Evolutionary conservation across 2,113 vertebrate species (phyloP), one percentile per base, ranked within the genome.

Genomic region (Plecotus auritus): DNA sequence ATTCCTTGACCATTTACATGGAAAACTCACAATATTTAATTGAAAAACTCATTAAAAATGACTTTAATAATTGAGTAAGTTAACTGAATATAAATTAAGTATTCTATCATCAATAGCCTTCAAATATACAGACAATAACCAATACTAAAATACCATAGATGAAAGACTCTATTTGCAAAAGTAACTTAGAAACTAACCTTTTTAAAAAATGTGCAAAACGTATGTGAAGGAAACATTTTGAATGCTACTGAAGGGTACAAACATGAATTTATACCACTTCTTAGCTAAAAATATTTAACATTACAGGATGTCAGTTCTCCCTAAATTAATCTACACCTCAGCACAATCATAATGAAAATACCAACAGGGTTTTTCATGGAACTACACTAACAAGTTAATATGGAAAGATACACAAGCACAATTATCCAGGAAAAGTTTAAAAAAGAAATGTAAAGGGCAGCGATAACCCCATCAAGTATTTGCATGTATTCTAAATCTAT

Each of bases 361-460:
- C 76, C 73, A 83, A 32, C 72, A 59, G 12, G 16, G 66, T 45
- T 93, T 74, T 74, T 83, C 70, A 2, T 40, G 45, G 51, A 95
- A 67, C 47, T 47, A 87, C 81, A 90, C 28, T 35, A 89, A 81
- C 37, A 90, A 90, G n/a, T 45, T 70, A n/a, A 80, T 70, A 74
- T n/a, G 47, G 82, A 90, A 96, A 91, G 80, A 92, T 23, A 49
- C 20, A 61, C 40, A 88, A 67, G 28, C 35, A 90, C 3, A 4
- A 61, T 73, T 42, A 95, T 49, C 73, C 67, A 85, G 56, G 80
- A 49, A 82, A 95, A 95, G 72, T 92, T 85, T 85, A 81, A 85
- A 95, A 95, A 90, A 96, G 54, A 83, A 87, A 84, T 77, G 54
- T 7, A 82, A 85, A 72, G 26, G 92, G 47, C 85, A 96, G 82